A percentile compares a stretch with the other conserved stretches of the same genome.
These are phyloP conservation scores for Acheta domesticus DNA, from an alignment of 2,888 invertebrate genomes.

Conservation along the genomic window DNA sequence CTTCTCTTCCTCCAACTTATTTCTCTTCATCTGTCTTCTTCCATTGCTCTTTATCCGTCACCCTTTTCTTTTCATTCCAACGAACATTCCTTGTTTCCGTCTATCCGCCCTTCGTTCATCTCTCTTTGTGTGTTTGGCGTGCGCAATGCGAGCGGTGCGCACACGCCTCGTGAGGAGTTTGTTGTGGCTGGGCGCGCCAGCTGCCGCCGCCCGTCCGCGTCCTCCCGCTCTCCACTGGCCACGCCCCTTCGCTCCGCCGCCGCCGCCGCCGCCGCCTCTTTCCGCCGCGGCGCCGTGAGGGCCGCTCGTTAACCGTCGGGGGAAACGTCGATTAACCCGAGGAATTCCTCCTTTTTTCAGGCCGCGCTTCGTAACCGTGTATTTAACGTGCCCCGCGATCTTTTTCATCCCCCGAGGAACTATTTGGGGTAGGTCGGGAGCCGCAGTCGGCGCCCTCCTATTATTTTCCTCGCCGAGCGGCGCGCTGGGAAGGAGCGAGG, in stretches of 20 bases:
- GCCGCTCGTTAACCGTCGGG: background rate
- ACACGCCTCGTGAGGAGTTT: background rate
- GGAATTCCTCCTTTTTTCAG: background rate
- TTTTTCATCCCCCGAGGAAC: background rate
- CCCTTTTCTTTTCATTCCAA: no score
- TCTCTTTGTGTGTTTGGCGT: no score
- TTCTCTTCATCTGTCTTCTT: no score
- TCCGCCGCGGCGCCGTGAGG: background rate
- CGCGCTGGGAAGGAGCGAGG: background rate
- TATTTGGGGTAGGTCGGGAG: constrained; percentile 10
- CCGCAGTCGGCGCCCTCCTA: background rate
- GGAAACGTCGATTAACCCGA: background rate
- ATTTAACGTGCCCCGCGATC: constrained; percentile 18
- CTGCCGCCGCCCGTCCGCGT: background rate
- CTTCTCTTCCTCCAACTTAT: no score
- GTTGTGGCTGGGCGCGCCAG: background rate
- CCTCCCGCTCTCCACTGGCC: background rate
- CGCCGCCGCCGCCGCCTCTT: no score
- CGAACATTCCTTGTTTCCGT: no score
- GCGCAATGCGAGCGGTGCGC: background rate
- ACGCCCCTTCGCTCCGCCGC: background rate
- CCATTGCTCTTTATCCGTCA: no score
- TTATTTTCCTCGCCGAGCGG: background rate
- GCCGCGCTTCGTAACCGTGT: background rate
- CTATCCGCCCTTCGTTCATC: no score